Evolutionary conservation across 2,888 invertebrate genomes (phyloP), one percentile per base, ranked within the genome.

Genomic region (Drosophila siamana): DNA sequence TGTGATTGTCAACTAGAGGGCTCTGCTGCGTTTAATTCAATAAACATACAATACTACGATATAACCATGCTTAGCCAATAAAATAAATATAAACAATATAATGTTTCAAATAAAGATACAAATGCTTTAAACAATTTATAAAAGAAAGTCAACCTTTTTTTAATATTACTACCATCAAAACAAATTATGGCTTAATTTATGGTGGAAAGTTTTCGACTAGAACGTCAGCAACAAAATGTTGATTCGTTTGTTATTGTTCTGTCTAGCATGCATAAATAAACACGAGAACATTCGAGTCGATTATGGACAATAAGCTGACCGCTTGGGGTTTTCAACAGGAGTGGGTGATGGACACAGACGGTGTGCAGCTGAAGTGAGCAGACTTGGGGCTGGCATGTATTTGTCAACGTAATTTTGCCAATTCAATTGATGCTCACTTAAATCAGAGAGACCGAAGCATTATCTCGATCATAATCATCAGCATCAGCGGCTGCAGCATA

Each of bases 341-440:
- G 50, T 28, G 19, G n/a, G 50, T 28, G 24, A 50, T 15, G 22
- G 44, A 47, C n/a, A 38, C 1, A 13, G 33, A 43, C 40, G 24
- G 22, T 7, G n/a, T 19, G 15, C 13, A 19, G 38, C 57, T 52
- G 48, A 30, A 48, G 28, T 19, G 38, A 13, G 30, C 69, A 48
- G 64, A 57, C 56, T 56, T 50, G 74, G 60, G 62, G 60, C 80
- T 57, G 60, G 60, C 80, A 70, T 69, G 68, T 69, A 85, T 80
- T 86, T 80, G 86, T 86, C 78, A 80, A 73, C 86, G 88, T 86
- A 88, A 86, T 81, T 88, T 84, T 78, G 85, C 86, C 86, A 88
- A 85, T 85, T 85, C 86, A 85, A 88, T 85, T 85, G 88, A 80
- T 86, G 88, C 76, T 85, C 73, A 85, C 80, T 88, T 83, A 88